These are phyloP conservation scores for Threskiornis aethiopicus DNA, from an alignment of 2,797 vertebrate genomes.

Conservation along the genomic window DNA sequence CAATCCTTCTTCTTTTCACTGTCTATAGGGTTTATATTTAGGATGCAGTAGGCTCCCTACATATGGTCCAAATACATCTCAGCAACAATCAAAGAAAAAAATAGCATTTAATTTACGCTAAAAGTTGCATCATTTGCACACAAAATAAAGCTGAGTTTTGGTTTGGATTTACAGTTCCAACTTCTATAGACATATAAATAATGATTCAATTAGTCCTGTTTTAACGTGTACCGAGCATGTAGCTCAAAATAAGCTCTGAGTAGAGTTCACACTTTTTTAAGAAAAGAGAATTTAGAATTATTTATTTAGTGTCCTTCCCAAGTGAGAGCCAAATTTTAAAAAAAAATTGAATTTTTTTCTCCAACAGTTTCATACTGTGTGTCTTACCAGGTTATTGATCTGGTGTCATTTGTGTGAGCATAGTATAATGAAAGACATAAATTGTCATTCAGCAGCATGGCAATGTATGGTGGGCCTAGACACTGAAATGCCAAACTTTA, in stretches of 20 bases:
- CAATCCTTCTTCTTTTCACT: not conserved
- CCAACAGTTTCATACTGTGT: not conserved
- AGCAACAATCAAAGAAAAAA: conserved; percentile 23
- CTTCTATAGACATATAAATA: not conserved
- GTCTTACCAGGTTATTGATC: not conserved
- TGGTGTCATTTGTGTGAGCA: not conserved
- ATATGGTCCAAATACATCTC: conserved; percentile 1
- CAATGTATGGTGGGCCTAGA: not conserved
- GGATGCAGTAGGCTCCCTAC: not conserved
- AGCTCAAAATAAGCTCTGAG: conserved; percentile 4
- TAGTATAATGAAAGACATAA: not conserved
- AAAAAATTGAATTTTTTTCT: not conserved
- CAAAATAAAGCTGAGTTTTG: conserved; percentile 21
- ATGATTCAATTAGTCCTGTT: not conserved
- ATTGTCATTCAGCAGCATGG: not conserved
- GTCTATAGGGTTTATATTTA: conserved; percentile 42
- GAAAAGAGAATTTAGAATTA: not conserved
- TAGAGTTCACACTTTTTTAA: not conserved
- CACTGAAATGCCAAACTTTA: not conserved
- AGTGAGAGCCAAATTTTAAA: not conserved
- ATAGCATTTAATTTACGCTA: not conserved
- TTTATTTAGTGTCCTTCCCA: not conserved
- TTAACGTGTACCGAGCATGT: not conserved
- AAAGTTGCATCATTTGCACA: conserved; percentile 3
- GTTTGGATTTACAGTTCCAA: not conserved